Percentiles rank a stretch among this genome's conserved stretches.
Conservation (phyloP, 2,113 vertebrate species). For the Aleadryas rufinucha region DNA sequence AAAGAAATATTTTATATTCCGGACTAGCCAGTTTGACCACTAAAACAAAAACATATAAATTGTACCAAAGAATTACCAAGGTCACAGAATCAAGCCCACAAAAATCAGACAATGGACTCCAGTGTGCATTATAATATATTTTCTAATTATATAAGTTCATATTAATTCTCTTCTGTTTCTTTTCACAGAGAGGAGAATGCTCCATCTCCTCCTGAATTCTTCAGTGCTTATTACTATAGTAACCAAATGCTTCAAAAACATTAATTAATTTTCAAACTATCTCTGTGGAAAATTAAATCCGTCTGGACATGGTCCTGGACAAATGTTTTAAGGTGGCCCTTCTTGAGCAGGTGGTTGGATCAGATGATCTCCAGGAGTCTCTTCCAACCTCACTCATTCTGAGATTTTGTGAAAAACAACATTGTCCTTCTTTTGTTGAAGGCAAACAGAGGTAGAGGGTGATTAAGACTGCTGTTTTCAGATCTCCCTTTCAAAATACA, state of each 20-base stretch:
- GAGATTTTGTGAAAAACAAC: not conserved
- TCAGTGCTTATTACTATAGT: constrained; percentile 13
- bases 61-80: not conserved
- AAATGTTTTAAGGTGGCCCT: not conserved
- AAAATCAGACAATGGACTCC: not conserved
- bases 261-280: constrained; percentile 10
- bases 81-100: not conserved
- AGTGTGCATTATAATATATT: not conserved
- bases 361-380: not conserved
- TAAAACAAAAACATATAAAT: not conserved
- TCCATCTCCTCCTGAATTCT: not conserved
- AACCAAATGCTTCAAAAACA: not conserved
- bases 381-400: not conserved
- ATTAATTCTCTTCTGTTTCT: not conserved
- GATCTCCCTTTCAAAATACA: not conserved
- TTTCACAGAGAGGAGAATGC: not conserved
- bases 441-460: not conserved
- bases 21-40: not conserved
- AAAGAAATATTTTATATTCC: not conserved
- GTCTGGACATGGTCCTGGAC: not conserved
- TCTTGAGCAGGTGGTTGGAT: not conserved
- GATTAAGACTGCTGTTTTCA: not conserved
- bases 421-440: not conserved
- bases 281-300: not conserved
- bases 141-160: not conserved